Evolutionary conservation across 2,888 invertebrate species (phyloP).

Genomic region (Synanthedon tipuliformis): DNA sequence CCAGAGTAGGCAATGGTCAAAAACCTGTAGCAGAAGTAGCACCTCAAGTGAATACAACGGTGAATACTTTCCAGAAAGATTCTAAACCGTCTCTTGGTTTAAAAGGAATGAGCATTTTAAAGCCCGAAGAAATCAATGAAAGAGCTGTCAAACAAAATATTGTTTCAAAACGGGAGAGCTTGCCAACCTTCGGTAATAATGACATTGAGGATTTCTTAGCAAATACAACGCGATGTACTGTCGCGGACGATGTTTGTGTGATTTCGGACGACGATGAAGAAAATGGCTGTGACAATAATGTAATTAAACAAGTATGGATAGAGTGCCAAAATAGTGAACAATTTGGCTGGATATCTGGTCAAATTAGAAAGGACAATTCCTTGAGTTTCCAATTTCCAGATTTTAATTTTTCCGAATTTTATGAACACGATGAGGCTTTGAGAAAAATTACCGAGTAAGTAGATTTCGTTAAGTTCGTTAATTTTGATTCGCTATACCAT

Average conservation of each 20-base stretch:
- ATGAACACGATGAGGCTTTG: conserved; percentile 32
- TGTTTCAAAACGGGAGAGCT: neutral
- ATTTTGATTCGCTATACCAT: too few species aligned
- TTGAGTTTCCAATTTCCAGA: conserved; percentile 51
- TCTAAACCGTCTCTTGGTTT: neutral
- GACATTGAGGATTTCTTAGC: conserved; percentile 37
- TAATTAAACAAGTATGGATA: conserved; percentile 32
- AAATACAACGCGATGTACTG: conserved; percentile 7
- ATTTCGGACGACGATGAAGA: conserved; percentile 28
- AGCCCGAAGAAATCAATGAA: conserved; percentile 59
- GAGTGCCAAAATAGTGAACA: conserved; percentile 31
- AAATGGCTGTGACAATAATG: conserved; percentile 6
- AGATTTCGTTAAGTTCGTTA: neutral
- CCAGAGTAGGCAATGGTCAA: conserved; percentile 2
- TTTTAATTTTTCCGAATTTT: conserved; percentile 39
- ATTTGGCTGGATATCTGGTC: conserved; percentile 40
- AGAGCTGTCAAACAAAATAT: conserved; percentile 13
- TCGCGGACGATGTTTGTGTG: conserved; percentile 12
- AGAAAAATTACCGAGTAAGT: conserved; percentile 51
- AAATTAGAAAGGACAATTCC: conserved; percentile 15
- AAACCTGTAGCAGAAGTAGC: conserved; percentile 26
- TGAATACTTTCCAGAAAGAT: neutral
- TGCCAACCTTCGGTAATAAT: neutral
- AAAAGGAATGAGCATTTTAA: conserved; percentile 44
- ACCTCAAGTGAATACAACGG: conserved; percentile 20